Evolutionary conservation across 2,113 vertebrate genomes (phyloP), one percentile per base, ranked within the genome.

Genomic region (Neoarius graeffei): DNA sequence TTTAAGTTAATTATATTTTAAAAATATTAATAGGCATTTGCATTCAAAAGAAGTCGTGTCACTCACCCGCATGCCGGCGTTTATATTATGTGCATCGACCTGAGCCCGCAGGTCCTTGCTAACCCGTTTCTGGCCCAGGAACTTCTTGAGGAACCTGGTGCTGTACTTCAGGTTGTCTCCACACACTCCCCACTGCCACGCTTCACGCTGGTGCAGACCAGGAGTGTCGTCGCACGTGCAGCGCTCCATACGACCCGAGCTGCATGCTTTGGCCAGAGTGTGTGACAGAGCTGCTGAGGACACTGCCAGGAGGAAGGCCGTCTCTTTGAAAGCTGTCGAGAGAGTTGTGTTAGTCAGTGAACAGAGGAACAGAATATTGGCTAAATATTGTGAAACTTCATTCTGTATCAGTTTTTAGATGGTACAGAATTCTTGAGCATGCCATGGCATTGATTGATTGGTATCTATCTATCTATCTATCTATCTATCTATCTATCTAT

Each of bases 151-250:
- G 90, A 99, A 99, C 93, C 96, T 98, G 93, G 97, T 98, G 95
- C 98, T 99, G 88, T 99, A 99, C 88, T 98, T 98, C 91, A 99
- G 96, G 94, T 99, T 99, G 96, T 99, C 98, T 0, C 98, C 98
- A 0, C 98, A 99, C 83, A 99, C 96, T 0, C 98, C 98, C 98
- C 98, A 99, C 90, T 99, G 98, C 98, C 98, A 99, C 9, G 98
- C 98, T 89, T 98, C 97, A 52, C 97, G 95, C 90, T 99, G 98
- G 94, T 99, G 96, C 92, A 99, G 96, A 27, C 96, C 98, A 0
- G 97, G 98, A 20, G 98, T 98, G 88, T 99, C 98, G 1, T 99
- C 98, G 0, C 98, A 99, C 25, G 98, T 99, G 91, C 98, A 99
- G 83, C 98, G 96, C 92, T 99, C 98, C 98, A 99, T 99, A 25